Evolutionary conservation across 2,113 vertebrate genomes (phyloP).

Genomic region (Epinephelus lanceolatus): DNA sequence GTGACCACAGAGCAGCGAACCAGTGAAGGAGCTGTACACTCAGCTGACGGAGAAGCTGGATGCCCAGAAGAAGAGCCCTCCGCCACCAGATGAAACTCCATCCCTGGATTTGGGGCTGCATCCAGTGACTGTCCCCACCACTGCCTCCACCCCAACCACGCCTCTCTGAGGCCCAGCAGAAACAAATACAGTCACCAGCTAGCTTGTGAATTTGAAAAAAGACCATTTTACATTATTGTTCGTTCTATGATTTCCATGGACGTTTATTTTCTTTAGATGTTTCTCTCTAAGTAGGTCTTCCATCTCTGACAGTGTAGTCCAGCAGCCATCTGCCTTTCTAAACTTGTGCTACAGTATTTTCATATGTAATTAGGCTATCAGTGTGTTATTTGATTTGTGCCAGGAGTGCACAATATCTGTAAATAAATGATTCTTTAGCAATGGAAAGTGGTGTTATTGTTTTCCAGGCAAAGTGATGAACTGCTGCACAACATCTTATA

Average conservation of each 20-base stretch:
- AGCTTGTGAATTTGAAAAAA: not conserved
- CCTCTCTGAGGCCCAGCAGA: conserved; percentile 67
- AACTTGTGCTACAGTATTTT: conserved; percentile 46
- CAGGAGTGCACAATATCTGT: conserved; percentile 61
- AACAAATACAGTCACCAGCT: not conserved
- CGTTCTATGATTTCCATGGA: conserved; percentile 3
- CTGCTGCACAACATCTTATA: not conserved
- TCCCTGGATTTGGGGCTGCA: conserved; percentile 92
- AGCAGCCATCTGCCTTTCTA: conserved; percentile 36
- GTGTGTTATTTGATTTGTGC: conserved; percentile 48
- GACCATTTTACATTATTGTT: conserved; percentile 11
- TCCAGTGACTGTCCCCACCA: conserved; percentile 83
- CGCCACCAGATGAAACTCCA: conserved; percentile 83
- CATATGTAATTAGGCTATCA: conserved; percentile 46
- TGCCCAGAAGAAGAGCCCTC: conserved; percentile 90
- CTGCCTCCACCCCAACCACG: conserved; percentile 75
- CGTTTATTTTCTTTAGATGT: conserved; percentile 23
- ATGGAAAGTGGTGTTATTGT: not conserved
- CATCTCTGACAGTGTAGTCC: conserved; percentile 35
- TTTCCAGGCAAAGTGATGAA: not conserved
- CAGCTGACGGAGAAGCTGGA: conserved; percentile 92
- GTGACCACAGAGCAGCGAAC: conserved; percentile 89
- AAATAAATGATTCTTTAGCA: conserved; percentile 77
- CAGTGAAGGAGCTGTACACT: conserved; percentile 92
- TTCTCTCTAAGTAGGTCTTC: conserved; percentile 20